Conservation (phyloP, 2,797 vertebrate genomes). For the Micrastur ruficollis region DNA sequence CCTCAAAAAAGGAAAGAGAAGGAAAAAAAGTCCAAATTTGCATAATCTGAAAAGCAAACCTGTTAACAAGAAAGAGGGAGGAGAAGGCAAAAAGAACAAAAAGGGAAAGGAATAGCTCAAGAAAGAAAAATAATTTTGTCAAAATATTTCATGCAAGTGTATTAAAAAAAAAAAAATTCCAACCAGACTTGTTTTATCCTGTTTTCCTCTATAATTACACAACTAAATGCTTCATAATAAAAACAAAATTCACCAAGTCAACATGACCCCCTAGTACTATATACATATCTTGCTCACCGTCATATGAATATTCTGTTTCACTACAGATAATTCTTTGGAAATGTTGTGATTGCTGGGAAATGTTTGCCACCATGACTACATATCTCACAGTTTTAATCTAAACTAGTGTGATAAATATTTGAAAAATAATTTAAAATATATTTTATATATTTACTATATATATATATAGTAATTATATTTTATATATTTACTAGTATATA, state of each 20-base stretch:
- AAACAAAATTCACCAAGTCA: background rate
- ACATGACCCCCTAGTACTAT: background rate
- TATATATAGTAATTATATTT: too few species aligned
- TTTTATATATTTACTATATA: too few species aligned
- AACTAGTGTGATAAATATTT: background rate
- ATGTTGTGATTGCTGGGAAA: background rate
- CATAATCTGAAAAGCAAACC: background rate
- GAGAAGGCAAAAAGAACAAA: background rate
- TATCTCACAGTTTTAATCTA: background rate
- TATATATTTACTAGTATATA: too few species aligned
- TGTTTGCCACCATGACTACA: background rate
- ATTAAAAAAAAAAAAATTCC: background rate
- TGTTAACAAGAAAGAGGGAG: background rate
- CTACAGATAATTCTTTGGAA: background rate
- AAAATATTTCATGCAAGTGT: background rate
- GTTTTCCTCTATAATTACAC: background rate
- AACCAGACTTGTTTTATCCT: background rate
- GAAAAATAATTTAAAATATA: background rate
- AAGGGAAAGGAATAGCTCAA: background rate
- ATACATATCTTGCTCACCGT: background rate
- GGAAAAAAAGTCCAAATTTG: background rate
- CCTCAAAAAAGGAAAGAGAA: background rate
- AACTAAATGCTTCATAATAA: background rate
- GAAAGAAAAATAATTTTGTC: background rate
- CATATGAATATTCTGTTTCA: background rate